Evolutionary conservation across 2,888 invertebrate genomes (phyloP).

Genomic region (Yponomeuta sedellus): DNA sequence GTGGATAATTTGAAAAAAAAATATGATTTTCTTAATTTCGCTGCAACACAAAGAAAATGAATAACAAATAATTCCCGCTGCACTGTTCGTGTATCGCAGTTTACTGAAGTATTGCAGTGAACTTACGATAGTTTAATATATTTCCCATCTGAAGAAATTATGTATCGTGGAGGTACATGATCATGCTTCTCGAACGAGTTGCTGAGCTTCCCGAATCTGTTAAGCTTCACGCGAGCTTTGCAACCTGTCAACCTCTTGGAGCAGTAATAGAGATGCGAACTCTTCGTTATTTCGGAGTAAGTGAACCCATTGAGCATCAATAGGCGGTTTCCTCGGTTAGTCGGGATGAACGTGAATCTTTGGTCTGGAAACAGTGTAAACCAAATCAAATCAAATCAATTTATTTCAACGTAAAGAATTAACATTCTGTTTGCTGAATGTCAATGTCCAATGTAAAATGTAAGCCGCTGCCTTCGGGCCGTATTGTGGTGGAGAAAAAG

Average conservation of each 20-base stretch:
- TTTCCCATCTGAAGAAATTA: neutral
- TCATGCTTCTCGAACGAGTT: neutral
- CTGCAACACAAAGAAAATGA: too few relatives aligned
- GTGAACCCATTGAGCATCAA: neutral
- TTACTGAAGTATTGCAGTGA: too few relatives aligned
- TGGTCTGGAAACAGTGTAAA: neutral
- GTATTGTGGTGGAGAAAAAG: too few relatives aligned
- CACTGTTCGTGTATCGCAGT: too few relatives aligned
- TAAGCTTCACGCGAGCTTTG: conserved; percentile 1
- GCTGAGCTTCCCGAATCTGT: neutral
- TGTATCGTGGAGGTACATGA: neutral
- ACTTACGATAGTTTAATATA: neutral
- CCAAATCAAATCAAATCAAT: too few relatives aligned
- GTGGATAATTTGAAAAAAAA: too few relatives aligned
- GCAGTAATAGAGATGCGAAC: neutral
- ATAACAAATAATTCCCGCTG: too few relatives aligned
- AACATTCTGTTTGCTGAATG: too few relatives aligned
- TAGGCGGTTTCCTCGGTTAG: neutral
- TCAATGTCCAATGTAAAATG: too few relatives aligned
- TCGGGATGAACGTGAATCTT: neutral
- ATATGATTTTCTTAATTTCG: too few relatives aligned
- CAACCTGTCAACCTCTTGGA: conserved; percentile 3
- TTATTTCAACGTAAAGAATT: too few relatives aligned
- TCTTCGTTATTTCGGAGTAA: neutral
- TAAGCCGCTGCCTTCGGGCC: too few relatives aligned